Evolutionary conservation across 2,113 vertebrate genomes (phyloP), one percentile per base, ranked within the genome.

Genomic region (Xenus cinereus): DNA sequence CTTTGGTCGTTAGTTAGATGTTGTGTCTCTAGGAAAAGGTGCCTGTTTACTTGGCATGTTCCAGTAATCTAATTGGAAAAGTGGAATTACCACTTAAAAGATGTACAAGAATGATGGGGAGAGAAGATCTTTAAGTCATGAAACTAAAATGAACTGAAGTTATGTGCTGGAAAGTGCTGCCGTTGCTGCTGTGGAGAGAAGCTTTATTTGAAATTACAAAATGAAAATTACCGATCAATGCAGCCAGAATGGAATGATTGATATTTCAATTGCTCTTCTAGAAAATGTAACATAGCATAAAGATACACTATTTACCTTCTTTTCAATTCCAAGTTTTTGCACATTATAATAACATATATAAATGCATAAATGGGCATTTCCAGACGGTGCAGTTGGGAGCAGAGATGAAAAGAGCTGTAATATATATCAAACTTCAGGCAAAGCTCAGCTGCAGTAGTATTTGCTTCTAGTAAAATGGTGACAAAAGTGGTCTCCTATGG

Each of bases 181-280:
- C 3, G 22, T 94, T 85, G 72, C 93, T 97, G 92, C 73, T 73
- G 96, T 73, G 24, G 90, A 48, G 35, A 95, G 94, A 88, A 95
- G 95, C 86, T 98, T 98, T 97, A 98, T 94, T 98, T 97, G 98
- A 98, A 97, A 97, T 97, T 97, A 96, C 96, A 97, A 96, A 97
- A 98, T 98, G 98, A 98, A 97, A 97, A 98, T 97, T 96, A 96
- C 98, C 62, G 28, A 98, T 98, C 98, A 97, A 97, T 97, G 97
- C 84, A 87, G 96, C 74, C 68, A 91, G 96, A 95, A 95, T 72
- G 64, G 92, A 97, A 97, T 95, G 97, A 97, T 89, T 94, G 92
- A 96, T n/a, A 91, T 84, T 91, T 98, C 97, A 82, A 71, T 81
- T 89, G 98, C 10, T 5, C 92, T 84, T 66, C 26, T 35, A 94